These are phyloP conservation scores for Equus quagga DNA, from an alignment of 2,113 vertebrate genomes.

Conservation along the genomic window DNA sequence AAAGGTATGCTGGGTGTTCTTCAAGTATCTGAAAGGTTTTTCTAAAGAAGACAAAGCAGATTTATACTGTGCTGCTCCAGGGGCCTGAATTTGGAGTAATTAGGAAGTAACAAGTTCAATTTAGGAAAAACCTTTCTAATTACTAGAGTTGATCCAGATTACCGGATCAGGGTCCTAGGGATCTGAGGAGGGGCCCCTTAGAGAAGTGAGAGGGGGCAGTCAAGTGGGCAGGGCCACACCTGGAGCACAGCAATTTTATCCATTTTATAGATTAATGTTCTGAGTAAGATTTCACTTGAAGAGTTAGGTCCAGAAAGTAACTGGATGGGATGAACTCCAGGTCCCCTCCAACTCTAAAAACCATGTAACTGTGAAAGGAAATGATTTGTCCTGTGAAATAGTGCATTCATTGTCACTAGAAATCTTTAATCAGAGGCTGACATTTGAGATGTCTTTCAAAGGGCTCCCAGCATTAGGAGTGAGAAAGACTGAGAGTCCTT, in stretches of 20 bases:
- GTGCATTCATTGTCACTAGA: background rate
- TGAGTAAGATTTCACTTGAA: background rate
- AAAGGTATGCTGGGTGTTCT: background rate
- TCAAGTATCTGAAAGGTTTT: background rate
- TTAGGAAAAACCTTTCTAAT: background rate
- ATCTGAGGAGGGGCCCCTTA: background rate
- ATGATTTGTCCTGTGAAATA: background rate
- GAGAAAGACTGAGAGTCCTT: background rate
- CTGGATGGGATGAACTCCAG: background rate
- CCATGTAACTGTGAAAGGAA: background rate
- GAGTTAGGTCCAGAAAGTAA: constrained; percentile 22
- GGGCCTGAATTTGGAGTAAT: background rate
- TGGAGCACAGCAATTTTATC: background rate
- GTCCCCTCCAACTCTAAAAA: background rate
- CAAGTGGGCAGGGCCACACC: background rate
- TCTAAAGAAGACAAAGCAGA: background rate
- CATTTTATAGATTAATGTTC: background rate
- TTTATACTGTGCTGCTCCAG: background rate
- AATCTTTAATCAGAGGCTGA: background rate
- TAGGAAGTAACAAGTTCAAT: background rate
- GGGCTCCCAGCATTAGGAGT: background rate
- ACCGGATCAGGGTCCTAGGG: background rate
- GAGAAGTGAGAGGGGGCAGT: background rate
- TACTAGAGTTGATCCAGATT: background rate
- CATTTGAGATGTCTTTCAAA: background rate